A percentile compares a stretch with the other conserved stretches of the same genome.
Conservation (phyloP, 2,888 invertebrate genomes). For the Anorthoa munda region DNA sequence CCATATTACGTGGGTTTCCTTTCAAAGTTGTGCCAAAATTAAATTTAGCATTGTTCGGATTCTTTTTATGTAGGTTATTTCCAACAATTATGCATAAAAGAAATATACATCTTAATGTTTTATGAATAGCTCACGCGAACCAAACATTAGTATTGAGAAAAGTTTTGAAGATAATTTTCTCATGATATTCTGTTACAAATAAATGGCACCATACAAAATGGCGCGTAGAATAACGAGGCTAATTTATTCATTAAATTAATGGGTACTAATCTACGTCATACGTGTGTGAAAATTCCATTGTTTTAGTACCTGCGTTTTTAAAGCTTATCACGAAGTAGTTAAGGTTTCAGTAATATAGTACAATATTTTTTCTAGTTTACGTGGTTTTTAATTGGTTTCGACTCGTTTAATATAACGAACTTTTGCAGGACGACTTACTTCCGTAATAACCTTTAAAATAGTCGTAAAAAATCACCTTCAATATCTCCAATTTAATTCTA, state of each 20-base stretch:
- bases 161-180: conserved; percentile 34
- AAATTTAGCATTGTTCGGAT: not conserved
- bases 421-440: not conserved
- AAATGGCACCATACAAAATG: conserved; percentile 5
- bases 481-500: not conserved
- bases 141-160: conserved; percentile 25
- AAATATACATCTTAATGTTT: conserved; percentile 23
- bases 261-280: not conserved
- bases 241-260: conserved; percentile 2
- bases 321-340: not conserved
- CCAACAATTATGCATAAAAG: not conserved
- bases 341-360: not conserved
- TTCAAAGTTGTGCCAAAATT: not conserved
- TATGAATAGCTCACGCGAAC: conserved; percentile 38
- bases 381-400: not conserved
- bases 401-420: not conserved
- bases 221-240: not conserved
- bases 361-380: not conserved
- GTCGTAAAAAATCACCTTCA: too few species aligned
- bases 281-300: not conserved
- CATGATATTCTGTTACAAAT: conserved; percentile 7
- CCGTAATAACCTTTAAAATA: not conserved
- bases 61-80: not conserved
- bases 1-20: not conserved
- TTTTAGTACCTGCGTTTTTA: conserved; percentile 10